These are phyloP conservation scores for Eupithecia inturbata DNA, from an alignment of 2,888 invertebrate genomes.

Conservation along the genomic window DNA sequence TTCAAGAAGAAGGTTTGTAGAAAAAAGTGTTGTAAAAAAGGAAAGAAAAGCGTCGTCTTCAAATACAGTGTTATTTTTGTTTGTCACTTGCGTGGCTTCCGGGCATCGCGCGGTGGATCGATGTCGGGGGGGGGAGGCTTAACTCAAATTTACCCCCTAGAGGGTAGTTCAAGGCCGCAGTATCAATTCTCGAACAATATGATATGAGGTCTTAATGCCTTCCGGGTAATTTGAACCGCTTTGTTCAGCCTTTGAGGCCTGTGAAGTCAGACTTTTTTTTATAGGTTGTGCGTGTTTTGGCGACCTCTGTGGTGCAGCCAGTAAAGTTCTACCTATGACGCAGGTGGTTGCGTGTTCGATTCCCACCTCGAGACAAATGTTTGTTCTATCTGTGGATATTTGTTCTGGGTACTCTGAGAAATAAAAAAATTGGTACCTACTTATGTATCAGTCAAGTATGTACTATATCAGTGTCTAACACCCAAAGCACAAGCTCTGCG, in stretches of 20 bases:
- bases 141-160: slow-evolving; percentile 17
- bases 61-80: slow-evolving; percentile 40
- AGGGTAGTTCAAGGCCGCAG: slow-evolving; percentile 42
- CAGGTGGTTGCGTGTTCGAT: background rate
- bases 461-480: too few species aligned
- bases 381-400: background rate
- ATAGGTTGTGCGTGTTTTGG: background rate
- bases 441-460: too few species aligned
- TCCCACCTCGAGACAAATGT: background rate
- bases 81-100: slow-evolving; percentile 42
- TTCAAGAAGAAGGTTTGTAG: too few species aligned
- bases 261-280: background rate
- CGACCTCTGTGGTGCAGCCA: background rate
- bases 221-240: slow-evolving; percentile 40
- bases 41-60: background rate
- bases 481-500: too few species aligned
- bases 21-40: too few species aligned
- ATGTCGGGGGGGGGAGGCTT: slow-evolving; percentile 34
- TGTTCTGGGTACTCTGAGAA: background rate
- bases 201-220: slow-evolving; percentile 32
- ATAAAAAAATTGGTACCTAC: too few species aligned
- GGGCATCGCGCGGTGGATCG: slow-evolving; percentile 42
- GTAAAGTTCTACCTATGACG: background rate
- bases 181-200: slow-evolving; percentile 42
- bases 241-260: background rate